A percentile compares a stretch with the other conserved stretches of the same genome.
phyloP scores from a whole-genome alignment of 2,113 vertebrate genomes.

The Actinemys pallida region DNA sequence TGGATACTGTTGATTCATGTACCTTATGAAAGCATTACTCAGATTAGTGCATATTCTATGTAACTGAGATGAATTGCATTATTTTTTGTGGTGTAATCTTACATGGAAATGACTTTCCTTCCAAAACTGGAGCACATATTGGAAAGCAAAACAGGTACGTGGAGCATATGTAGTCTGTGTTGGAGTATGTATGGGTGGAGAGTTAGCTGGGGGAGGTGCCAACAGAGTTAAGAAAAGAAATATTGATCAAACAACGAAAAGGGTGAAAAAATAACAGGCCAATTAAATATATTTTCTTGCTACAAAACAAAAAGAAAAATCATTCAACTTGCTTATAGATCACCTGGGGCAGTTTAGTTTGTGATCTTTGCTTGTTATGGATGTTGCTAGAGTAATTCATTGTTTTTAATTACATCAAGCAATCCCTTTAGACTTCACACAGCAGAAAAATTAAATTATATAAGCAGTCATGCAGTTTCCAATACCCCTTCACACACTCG shows the following conservation, averaged over 20 bases:
- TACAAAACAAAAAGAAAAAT: neutral
- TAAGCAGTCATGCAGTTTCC: neutral
- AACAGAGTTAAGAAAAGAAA: neutral
- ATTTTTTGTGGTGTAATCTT: neutral
- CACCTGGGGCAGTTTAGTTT: neutral
- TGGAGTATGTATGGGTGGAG: neutral
- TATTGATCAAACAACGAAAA: neutral
- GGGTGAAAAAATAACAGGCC: neutral
- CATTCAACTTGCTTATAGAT: neutral
- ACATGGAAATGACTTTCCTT: neutral
- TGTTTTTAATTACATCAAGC: neutral
- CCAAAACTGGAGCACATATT: neutral
- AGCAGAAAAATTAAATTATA: neutral
- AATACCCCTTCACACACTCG: neutral
- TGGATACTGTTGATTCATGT: neutral
- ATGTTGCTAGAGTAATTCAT: neutral
- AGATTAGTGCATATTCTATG: neutral
- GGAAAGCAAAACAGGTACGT: neutral
- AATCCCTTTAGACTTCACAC: neutral
- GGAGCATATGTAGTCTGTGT: neutral
- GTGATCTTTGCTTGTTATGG: neutral
- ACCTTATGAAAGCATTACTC: neutral
- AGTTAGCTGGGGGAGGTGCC: neutral
- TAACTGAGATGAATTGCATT: neutral
- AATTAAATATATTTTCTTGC: neutral